A percentile compares a stretch with the other conserved stretches of the same genome.
These are phyloP conservation scores for Phaethon lepturus DNA, from an alignment of 2,113 vertebrate species.

Conservation along the genomic window DNA sequence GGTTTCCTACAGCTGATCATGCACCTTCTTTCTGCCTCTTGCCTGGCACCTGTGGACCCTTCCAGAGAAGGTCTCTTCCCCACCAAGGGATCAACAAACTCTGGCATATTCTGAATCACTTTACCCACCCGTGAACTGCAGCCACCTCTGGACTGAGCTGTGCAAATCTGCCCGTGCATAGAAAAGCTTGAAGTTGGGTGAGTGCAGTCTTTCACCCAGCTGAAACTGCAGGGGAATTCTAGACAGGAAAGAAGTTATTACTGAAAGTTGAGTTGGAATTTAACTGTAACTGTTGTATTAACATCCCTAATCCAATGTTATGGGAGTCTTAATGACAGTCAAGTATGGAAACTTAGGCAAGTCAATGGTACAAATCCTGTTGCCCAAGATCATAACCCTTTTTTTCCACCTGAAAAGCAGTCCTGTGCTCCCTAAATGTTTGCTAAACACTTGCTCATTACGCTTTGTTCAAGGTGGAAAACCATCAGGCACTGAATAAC, in stretches of 20 bases:
- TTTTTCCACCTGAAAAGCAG: neutral
- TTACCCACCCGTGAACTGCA: neutral
- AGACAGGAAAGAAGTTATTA: neutral
- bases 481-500: neutral
- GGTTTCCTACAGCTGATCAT: neutral
- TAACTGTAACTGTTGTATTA: neutral
- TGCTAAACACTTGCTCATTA: neutral
- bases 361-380: neutral
- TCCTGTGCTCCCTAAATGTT: neutral
- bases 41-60: neutral
- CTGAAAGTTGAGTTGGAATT: neutral
- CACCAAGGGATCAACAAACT: accelerated
- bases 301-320: neutral
- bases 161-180: neutral
- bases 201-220: neutral
- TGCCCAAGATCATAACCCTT: neutral
- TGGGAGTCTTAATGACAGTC: neutral
- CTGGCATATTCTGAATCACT: neutral
- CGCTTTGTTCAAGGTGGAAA: neutral
- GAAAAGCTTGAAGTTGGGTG: neutral
- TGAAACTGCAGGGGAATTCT: neutral
- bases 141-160: neutral
- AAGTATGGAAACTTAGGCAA: neutral
- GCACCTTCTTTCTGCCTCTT: neutral
- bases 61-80: neutral